A percentile compares a stretch with the other conserved stretches of the same genome.
Evolutionary conservation across 2,888 invertebrate genomes (phyloP).

Genomic region (Pediacus dermestoides): DNA sequence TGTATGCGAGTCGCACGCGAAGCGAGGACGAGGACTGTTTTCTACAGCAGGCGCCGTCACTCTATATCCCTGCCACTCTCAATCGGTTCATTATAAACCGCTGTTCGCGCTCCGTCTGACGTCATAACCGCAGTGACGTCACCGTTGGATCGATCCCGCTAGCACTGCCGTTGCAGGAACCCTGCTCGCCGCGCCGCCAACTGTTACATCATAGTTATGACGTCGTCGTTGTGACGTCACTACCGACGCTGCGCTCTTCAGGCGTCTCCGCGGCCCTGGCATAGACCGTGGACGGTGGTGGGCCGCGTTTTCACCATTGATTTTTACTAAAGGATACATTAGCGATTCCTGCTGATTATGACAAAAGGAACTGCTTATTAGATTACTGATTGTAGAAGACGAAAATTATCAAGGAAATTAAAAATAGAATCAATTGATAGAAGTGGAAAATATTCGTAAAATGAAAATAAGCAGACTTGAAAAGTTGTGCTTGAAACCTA

Average conservation of each 20-base stretch:
- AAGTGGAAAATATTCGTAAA: too few species aligned
- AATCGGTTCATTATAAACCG: conserved; percentile 48
- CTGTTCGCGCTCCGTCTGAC: conserved; percentile 41
- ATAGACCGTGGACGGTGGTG: conserved; percentile 16
- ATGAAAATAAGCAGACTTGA: too few species aligned
- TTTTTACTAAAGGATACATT: too few species aligned
- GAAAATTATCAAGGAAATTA: too few species aligned
- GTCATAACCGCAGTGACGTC: conserved; percentile 46
- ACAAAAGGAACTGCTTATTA: too few species aligned
- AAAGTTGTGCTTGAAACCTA: too few species aligned
- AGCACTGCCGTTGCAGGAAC: conserved; percentile 33
- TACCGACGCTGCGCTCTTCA: conserved; percentile 16
- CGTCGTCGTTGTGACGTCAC: conserved; percentile 25
- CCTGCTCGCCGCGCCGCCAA: conserved; percentile 27
- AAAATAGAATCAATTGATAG: too few species aligned
- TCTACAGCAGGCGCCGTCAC: conserved; percentile 40
- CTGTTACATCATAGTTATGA: conserved; percentile 29
- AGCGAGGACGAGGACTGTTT: conserved; percentile 29
- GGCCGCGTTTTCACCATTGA: conserved; percentile 13
- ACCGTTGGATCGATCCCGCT: conserved; percentile 40
- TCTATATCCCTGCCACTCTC: conserved; percentile 47
- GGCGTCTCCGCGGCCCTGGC: conserved; percentile 18
- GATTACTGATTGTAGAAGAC: too few species aligned
- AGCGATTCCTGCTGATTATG: too few species aligned
- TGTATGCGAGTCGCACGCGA: too few species aligned